A percentile compares a stretch with the other conserved stretches of the same genome.
phyloP scores from a whole-genome alignment of 2,797 vertebrate genomes.

The Clarias laeviceps region DNA sequence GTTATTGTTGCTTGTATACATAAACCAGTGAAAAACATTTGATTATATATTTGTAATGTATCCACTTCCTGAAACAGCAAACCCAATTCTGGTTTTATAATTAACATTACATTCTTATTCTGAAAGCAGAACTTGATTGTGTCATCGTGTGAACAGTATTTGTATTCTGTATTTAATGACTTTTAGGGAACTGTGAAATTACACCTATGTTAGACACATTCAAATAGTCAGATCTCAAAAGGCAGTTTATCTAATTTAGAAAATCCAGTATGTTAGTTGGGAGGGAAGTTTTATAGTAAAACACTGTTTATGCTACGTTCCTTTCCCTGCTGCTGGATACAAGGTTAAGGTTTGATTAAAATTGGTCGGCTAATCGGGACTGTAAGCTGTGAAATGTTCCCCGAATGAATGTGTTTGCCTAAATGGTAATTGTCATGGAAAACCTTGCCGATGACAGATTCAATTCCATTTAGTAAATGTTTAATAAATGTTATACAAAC shows the following conservation, averaged over 20 bases:
- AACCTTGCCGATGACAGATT: conserved; percentile 95
- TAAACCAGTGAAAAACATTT: not conserved
- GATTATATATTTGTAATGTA: not conserved
- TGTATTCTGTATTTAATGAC: conserved; percentile 78
- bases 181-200: conserved; percentile 79
- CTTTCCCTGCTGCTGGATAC: conserved; percentile 64
- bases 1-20: not conserved
- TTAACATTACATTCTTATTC: conserved; percentile 49
- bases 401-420: conserved; percentile 88
- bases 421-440: conserved; percentile 89
- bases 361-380: conserved; percentile 74
- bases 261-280: conserved; percentile 81
- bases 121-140: conserved; percentile 66
- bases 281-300: conserved; percentile 66
- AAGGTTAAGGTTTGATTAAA: conserved; percentile 74
- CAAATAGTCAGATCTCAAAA: conserved; percentile 78
- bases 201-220: conserved; percentile 82
- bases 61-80: not conserved
- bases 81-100: not conserved
- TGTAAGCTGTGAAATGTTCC: conserved; percentile 74
- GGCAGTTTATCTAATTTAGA: conserved; percentile 82
- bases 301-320: conserved; percentile 70
- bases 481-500: conserved; percentile 97
- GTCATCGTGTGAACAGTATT: conserved; percentile 69
- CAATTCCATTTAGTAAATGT: conserved; percentile 93